Evolutionary conservation across 2,888 invertebrate species (phyloP), one percentile per base, ranked within the genome.

Genomic region (Volucella inanis): DNA sequence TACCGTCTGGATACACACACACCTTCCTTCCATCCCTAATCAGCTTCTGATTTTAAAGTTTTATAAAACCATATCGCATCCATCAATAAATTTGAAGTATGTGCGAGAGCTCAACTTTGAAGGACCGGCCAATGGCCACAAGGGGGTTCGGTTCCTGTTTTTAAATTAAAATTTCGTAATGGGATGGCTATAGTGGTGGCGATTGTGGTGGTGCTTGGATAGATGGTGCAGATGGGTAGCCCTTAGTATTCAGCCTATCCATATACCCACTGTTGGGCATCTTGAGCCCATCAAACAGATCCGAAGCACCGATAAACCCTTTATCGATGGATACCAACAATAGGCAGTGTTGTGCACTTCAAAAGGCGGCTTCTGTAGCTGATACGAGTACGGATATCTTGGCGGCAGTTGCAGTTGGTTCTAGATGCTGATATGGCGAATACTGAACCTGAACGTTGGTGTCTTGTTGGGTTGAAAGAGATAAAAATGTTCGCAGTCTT

Each of bases 11-110:
- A 22, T 52, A 50, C 49, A 55, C 70, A 64, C 78, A 78, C 84
- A 84, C 79, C 79, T 65, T 45, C 79, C 79, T 65, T 45, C 57
- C 67, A 57, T 62, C 47, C 61, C 71, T 85, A 85, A 85, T 85
- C 85, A 85, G 80, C 85, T 85, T 72, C 85, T 85, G 85, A 85
- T 85, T 85, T 85, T 31, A 67, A 80, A 72, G 65, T 76, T 76
- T 80, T 80, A 85, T 72, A 85, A 71, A 85, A 85, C 85, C 85
- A 85, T 85, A 85, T 85, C 85, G 85, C 85, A 85, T 85, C 85
- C 85, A 85, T 85, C 85, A 85, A 85, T 85, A 85, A 85, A 85
- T 85, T 85, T 85, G 85, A 85, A 80, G 72, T 85, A 85, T 85
- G 80, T 85, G 55, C 80, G 15, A 64, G 71, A 22, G 15, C 18